These are phyloP conservation scores for Barbus barbus DNA, from an alignment of 2,113 vertebrate species.

Conservation along the genomic window DNA sequence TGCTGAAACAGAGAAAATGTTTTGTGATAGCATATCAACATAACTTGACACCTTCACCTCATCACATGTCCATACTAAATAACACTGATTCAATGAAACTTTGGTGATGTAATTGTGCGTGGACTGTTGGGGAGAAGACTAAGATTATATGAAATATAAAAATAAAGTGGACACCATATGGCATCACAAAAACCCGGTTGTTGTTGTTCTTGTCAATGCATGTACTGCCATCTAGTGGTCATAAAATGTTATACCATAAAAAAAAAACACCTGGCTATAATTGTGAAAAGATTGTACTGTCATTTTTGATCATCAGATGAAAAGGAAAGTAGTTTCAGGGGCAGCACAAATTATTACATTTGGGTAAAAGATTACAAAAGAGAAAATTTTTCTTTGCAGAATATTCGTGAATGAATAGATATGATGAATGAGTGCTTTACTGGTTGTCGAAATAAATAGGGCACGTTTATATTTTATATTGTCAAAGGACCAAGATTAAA, in stretches of 20 bases:
- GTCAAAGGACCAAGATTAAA: neutral
- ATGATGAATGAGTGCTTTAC: neutral
- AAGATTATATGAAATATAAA: neutral
- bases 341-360: neutral
- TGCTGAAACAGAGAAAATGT: too few species aligned
- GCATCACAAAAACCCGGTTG: neutral
- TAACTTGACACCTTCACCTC: neutral
- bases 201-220: neutral
- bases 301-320: neutral
- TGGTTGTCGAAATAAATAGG: neutral
- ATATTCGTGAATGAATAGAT: neutral
- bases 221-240: conserved; percentile 39
- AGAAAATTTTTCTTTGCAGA: neutral
- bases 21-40: neutral
- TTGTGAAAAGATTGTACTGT: neutral
- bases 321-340: neutral
- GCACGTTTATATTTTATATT: neutral
- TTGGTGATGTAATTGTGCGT: neutral
- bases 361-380: neutral
- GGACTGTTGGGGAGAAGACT: neutral
- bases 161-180: neutral
- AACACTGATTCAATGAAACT: neutral
- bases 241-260: neutral
- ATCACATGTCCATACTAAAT: neutral
- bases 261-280: neutral